These are phyloP conservation scores for Porphyrio hochstetteri DNA, from an alignment of 2,113 vertebrate species.

Conservation along the genomic window DNA sequence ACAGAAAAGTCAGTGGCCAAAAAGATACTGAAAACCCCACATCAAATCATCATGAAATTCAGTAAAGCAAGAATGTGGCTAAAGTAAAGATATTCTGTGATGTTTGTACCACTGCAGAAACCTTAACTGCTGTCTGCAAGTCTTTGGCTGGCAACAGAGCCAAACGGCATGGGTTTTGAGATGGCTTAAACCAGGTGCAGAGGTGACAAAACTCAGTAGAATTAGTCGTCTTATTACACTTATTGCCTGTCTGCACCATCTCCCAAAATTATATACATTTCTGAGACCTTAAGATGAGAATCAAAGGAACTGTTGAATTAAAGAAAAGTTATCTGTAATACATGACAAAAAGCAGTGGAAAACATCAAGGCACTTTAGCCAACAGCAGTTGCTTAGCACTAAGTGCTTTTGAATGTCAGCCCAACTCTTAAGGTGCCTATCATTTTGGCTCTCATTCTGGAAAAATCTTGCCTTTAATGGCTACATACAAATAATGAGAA, in stretches of 20 bases:
- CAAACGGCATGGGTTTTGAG: background rate
- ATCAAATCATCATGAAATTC: background rate
- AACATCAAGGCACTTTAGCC: background rate
- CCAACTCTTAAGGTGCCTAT: background rate
- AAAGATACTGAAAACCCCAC: background rate
- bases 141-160: background rate
- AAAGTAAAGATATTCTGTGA: background rate
- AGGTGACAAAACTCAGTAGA: background rate
- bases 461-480: background rate
- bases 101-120: background rate
- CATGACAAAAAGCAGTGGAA: background rate
- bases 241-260: background rate
- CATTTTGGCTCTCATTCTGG: background rate
- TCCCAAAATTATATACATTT: background rate
- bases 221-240: background rate
- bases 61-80: background rate
- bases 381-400: background rate
- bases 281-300: background rate
- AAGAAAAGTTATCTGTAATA: background rate
- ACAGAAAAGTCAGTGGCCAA: background rate
- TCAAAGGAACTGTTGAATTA: background rate
- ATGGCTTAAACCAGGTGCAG: background rate
- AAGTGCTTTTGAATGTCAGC: background rate
- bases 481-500: background rate
- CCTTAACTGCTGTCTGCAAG: background rate